Evolutionary conservation across 2,888 invertebrate species (phyloP).

Genomic region (Rhagonycha lutea): DNA sequence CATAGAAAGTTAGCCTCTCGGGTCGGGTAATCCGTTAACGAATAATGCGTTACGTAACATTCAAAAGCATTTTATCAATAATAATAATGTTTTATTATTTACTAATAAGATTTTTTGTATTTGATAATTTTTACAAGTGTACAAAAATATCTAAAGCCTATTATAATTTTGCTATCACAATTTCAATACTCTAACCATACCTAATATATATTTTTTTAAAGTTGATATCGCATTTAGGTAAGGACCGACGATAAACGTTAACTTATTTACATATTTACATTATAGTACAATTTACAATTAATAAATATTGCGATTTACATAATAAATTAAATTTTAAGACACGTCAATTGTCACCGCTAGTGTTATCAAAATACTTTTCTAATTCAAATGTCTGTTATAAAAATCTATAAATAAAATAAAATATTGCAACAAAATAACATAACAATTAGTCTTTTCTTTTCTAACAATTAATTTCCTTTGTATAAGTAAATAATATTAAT

Average conservation of each 20-base stretch:
- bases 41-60: neutral
- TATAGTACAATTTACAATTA: neutral
- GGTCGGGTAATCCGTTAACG: neutral
- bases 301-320: neutral
- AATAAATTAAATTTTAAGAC: neutral
- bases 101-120: constrained; percentile 12
- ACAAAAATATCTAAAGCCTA: constrained; percentile 54
- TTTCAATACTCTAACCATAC: constrained; percentile 44
- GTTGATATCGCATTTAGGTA: constrained; percentile 3
- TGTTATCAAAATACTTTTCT: neutral
- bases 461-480: neutral
- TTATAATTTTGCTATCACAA: constrained; percentile 52
- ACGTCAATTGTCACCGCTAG: neutral
- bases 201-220: neutral
- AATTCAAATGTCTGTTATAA: neutral
- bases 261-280: neutral
- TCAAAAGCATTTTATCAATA: neutral
- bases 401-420: neutral
- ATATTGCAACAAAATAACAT: neutral
- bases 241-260: constrained; percentile 9
- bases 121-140: constrained; percentile 37
- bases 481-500: constrained; percentile 53
- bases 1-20: neutral
- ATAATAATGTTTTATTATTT: constrained; percentile 17
- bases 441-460: neutral